Evolutionary conservation across 2,113 vertebrate species (phyloP).

Genomic region (Hemichromis elongatus): DNA sequence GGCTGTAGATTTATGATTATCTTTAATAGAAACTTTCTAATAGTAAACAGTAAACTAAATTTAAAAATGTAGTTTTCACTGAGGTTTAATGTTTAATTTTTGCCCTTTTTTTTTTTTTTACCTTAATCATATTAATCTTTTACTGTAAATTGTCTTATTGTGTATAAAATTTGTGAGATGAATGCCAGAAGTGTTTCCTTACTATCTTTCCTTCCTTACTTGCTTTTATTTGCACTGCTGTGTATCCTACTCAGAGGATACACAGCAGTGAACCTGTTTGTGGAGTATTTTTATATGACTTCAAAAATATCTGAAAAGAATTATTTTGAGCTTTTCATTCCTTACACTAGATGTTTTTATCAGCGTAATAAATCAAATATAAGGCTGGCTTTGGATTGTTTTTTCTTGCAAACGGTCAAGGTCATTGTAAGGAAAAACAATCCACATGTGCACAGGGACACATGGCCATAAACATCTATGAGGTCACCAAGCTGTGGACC

Average conservation of each 20-base stretch:
- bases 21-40: background rate
- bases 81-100: background rate
- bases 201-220: background rate
- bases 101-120: background rate
- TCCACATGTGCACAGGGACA: background rate
- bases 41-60: background rate
- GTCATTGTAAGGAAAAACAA: background rate
- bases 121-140: background rate
- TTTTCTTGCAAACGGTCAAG: background rate
- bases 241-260: background rate
- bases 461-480: background rate
- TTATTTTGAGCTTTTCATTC: background rate
- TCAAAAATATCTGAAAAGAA: background rate
- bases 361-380: background rate
- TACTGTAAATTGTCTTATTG: background rate
- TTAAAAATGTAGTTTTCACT: background rate
- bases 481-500: background rate
- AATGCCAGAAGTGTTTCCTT: background rate
- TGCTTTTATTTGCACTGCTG: background rate
- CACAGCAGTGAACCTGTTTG: background rate
- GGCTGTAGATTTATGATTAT: background rate
- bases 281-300: background rate
- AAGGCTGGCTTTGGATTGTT: background rate
- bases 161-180: background rate
- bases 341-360: background rate